Evolutionary conservation across 2,888 invertebrate genomes (phyloP).

Genomic region (Salticus scenicus): DNA sequence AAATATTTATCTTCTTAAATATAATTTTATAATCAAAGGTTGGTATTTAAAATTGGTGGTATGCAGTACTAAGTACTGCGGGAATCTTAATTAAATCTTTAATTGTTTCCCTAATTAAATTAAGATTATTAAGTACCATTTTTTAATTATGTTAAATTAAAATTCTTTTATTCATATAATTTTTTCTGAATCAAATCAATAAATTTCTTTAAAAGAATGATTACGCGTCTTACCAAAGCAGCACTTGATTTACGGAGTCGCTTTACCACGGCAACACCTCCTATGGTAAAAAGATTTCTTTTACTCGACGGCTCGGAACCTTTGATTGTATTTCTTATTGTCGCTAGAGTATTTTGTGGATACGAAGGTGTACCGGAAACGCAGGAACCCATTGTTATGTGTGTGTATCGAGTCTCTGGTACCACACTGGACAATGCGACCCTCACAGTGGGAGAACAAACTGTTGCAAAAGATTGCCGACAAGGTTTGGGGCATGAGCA

Average conservation of each 20-base stretch:
- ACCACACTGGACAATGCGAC: constrained; percentile 38
- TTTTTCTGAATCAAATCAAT: too few species aligned
- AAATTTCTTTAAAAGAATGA: too few species aligned
- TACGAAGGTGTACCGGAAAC: constrained; percentile 62
- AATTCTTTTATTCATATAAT: too few species aligned
- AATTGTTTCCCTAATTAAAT: too few species aligned
- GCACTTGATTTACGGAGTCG: neutral
- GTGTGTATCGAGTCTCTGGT: constrained; percentile 49
- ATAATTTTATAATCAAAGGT: too few species aligned
- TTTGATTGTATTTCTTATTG: constrained; percentile 27
- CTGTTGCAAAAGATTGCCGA: constrained; percentile 52
- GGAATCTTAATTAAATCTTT: too few species aligned
- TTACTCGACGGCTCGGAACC: constrained; percentile 11
- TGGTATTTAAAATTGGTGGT: too few species aligned
- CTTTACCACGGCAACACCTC: neutral
- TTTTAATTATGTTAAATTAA: too few species aligned
- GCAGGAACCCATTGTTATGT: constrained; percentile 24
- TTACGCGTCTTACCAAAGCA: neutral
- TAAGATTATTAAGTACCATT: too few species aligned
- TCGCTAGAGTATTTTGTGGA: constrained; percentile 38
- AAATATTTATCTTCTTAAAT: too few species aligned
- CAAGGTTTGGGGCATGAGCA: constrained; percentile 31
- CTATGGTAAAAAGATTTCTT: constrained; percentile 10
- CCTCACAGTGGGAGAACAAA: constrained; percentile 52
- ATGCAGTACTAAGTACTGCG: too few species aligned